phyloP scores from a whole-genome alignment of 1,140 invertebrate genomes.

The Teleogryllus occipitalis region DNA sequence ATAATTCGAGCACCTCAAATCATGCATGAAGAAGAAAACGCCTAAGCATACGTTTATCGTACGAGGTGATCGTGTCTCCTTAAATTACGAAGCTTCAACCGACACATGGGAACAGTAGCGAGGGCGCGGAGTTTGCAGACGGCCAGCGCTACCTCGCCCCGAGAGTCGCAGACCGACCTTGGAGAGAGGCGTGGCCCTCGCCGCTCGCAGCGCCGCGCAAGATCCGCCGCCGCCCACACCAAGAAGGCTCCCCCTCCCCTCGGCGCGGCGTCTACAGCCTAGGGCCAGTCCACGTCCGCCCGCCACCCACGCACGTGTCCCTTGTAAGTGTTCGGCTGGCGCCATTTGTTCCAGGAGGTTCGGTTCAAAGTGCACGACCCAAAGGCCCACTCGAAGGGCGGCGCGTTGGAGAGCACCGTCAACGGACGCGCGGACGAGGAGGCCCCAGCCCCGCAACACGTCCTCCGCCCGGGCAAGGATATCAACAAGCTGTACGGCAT shows the following conservation, averaged over 20 bases:
- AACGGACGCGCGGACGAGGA: constrained; percentile 54
- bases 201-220: not conserved
- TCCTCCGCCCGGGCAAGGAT: constrained; percentile 29
- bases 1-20: too few species aligned
- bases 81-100: too few species aligned
- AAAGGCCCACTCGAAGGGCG: constrained; percentile 54
- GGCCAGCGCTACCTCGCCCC: too few species aligned
- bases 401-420: constrained; percentile 80
- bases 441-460: constrained; percentile 14
- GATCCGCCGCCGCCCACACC: not conserved
- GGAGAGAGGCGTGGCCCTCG: too few species aligned
- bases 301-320: constrained; percentile 32
- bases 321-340: constrained; percentile 51
- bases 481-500: constrained; percentile 44
- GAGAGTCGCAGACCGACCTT: too few species aligned
- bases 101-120: too few species aligned
- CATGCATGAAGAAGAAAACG: too few species aligned
- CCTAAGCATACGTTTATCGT: too few species aligned
- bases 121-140: too few species aligned
- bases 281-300: constrained; percentile 31
- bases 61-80: too few species aligned
- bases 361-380: constrained; percentile 86
- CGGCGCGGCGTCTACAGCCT: not conserved
- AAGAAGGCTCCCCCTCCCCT: not conserved
- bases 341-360: constrained; percentile 64